These are phyloP conservation scores for Cherax destructor DNA, from an alignment of 1,140 invertebrate genomes.

Conservation along the genomic window DNA sequence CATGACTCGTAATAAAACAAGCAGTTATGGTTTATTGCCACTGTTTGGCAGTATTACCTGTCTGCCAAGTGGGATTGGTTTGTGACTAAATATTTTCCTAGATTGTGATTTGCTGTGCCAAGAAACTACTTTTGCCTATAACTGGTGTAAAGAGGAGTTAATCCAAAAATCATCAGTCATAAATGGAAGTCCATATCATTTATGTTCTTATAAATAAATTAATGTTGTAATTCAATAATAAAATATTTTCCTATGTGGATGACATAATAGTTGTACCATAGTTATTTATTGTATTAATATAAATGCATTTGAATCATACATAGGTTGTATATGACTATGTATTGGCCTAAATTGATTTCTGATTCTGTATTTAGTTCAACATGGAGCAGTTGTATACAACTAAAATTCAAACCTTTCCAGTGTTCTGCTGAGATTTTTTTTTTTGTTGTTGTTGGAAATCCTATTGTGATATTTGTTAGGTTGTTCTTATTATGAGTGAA, in stretches of 20 bases:
- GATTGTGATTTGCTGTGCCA: conserved; percentile 68
- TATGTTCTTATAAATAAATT: conserved; percentile 53
- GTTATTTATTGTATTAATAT: conserved; percentile 67
- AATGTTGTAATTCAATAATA: conserved; percentile 61
- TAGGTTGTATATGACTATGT: conserved; percentile 42
- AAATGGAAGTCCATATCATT: conserved; percentile 62
- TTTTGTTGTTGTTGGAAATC: background rate
- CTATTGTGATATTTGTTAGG: conserved; percentile 25
- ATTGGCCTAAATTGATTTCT: conserved; percentile 27
- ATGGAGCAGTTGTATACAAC: conserved; percentile 25
- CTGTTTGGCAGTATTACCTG: background rate
- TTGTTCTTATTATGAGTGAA: background rate
- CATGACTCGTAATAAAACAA: background rate
- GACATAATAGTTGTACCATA: conserved; percentile 61
- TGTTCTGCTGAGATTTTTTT: conserved; percentile 6
- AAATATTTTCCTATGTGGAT: conserved; percentile 67
- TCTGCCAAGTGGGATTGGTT: conserved; percentile 2
- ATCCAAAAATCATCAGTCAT: conserved; percentile 56
- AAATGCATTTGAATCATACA: conserved; percentile 51
- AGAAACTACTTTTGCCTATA: conserved; percentile 56
- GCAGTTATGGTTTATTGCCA: background rate
- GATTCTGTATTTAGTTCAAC: conserved; percentile 21
- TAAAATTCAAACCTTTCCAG: conserved; percentile 6
- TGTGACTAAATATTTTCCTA: conserved; percentile 53
- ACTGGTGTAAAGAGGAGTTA: conserved; percentile 48